Evolutionary conservation across 2,888 invertebrate species (phyloP).

Genomic region (Tetrapedia diversipes): DNA sequence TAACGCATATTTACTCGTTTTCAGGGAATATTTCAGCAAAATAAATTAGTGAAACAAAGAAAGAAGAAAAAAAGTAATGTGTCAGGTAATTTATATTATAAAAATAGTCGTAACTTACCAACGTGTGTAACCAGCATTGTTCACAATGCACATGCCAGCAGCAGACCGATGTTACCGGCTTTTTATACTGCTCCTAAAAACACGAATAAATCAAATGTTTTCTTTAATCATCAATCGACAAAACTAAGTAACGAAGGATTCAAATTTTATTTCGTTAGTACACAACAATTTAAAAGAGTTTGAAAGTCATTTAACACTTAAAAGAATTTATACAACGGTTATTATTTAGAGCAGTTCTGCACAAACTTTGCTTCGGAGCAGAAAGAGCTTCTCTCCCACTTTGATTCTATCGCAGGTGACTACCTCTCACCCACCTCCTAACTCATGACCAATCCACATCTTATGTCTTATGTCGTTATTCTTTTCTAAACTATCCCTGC

Average conservation of each 20-base stretch:
- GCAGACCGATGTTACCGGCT: conserved; percentile 95
- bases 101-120: conserved; percentile 83
- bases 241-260: background rate
- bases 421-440: too few relatives aligned
- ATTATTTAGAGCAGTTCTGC: too few relatives aligned
- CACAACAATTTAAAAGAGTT: too few relatives aligned
- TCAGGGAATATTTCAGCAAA: background rate
- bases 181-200: conserved; percentile 89
- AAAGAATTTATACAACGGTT: too few relatives aligned
- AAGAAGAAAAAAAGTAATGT: background rate
- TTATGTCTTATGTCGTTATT: too few relatives aligned
- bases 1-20: background rate
- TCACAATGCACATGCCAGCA: conserved; percentile 99
- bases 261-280: background rate
- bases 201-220: background rate
- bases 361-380: too few relatives aligned
- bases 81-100: background rate
- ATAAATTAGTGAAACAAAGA: background rate
- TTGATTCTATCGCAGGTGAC: too few relatives aligned
- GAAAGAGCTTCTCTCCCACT: too few relatives aligned
- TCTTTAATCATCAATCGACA: background rate
- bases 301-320: too few relatives aligned
- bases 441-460: too few relatives aligned
- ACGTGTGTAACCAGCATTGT: conserved; percentile 89
- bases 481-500: too few relatives aligned